Base-by-base conservation (phyloP, 2,888 invertebrate species). In the Hyalella azteca region DNA sequence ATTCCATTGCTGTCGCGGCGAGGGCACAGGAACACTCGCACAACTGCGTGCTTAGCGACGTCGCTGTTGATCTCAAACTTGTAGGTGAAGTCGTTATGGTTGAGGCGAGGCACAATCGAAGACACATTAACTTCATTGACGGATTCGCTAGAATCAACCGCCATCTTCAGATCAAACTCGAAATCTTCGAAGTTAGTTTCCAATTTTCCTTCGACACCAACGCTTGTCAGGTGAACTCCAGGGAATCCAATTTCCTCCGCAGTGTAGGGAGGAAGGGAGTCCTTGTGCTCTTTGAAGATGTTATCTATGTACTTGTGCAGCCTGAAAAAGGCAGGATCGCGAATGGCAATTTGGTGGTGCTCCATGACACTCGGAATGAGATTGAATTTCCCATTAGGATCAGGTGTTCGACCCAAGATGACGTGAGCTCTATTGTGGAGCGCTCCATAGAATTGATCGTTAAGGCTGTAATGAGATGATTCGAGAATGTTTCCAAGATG, bases 321-420 rank as follows among this genome's bases (percentile, higher is more conserved):
- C 87, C 91, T 90, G 87, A 92, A 94, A 90, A 93, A 93, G 60
- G 92, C 90, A 36, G 93, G 93, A 87, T 94, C 93, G 84, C 93
- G 92, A 85, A 92, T 88, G 85, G 91, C 90, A 5, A 93, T 92
- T n/a, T n/a, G n/a, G n/a, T n/a, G n/a, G n/a, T n/a, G n/a, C n/a
- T n/a, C n/a, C n/a, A n/a, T n/a, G n/a, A 87, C 87, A 84, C 92
- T 88, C 39, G 86, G 86, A 32, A 85, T 85, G 73, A 87, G 83
- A 49, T 85, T 87, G 86, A 87, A 87, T 84, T 88, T 87, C 85
- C 87, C 86, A 50, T 87, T 86, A 82, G 88, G 88, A 81, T n/a
- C n/a, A n/a, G n/a, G n/a, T n/a, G n/a, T n/a, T n/a, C 77, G 49
- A 29, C 80, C 83, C 59, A 81, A 66, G 73, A 80, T 77, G 36